These are phyloP conservation scores for Chaitophorus viminalis DNA, from an alignment of 2,888 invertebrate species.

Conservation along the genomic window DNA sequence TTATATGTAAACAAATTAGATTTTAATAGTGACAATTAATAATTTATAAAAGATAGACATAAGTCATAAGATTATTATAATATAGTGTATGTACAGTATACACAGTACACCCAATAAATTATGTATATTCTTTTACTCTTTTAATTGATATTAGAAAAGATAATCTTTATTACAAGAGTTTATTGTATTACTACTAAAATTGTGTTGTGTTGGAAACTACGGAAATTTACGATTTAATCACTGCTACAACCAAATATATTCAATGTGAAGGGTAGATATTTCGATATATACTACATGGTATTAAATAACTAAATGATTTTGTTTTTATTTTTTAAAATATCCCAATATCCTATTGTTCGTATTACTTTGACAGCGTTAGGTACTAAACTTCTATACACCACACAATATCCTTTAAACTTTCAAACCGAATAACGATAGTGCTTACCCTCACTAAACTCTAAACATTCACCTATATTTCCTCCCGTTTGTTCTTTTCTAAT, in stretches of 20 bases:
- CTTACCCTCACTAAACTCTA: not conserved
- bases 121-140: no score
- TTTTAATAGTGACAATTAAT: no score
- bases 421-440: slow-evolving; percentile 17
- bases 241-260: not conserved
- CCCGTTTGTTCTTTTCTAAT: not conserved
- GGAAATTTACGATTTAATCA: not conserved
- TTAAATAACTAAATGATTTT: slow-evolving; percentile 30
- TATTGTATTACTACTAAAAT: no score
- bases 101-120: no score
- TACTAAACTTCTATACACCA: slow-evolving; percentile 1
- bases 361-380: slow-evolving; percentile 26
- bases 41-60: no score
- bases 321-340: slow-evolving; percentile 17
- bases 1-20: no score
- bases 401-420: slow-evolving; percentile 21
- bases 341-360: slow-evolving; percentile 26
- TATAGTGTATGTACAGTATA: no score
- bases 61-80: no score
- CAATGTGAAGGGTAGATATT: not conserved
- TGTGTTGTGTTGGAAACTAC: no score
- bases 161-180: no score
- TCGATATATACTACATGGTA: not conserved
- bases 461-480: slow-evolving; percentile 29
- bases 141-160: no score